A percentile compares a stretch with the other conserved stretches of the same genome.
phyloP scores from a whole-genome alignment of 2,888 invertebrate species.

The Ceraclea dissimilis region DNA sequence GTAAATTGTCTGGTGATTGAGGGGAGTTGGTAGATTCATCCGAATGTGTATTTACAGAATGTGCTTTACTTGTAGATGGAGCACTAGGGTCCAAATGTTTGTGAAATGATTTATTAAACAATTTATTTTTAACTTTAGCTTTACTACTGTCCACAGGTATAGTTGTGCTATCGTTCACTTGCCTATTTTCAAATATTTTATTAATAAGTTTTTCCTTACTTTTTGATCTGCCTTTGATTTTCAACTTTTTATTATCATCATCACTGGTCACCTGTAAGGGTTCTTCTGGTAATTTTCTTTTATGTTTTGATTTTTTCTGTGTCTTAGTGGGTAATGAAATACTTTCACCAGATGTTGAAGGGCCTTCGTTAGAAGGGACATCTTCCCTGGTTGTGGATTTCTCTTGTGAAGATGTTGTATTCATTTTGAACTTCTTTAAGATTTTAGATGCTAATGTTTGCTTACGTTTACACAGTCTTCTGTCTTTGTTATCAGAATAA shows the following conservation, averaged over 20 bases:
- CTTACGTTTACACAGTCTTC: not conserved
- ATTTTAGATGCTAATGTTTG: slow-evolving; percentile 15
- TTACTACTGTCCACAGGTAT: slow-evolving; percentile 10
- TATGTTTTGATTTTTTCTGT: slow-evolving; percentile 15
- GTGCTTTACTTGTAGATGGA: slow-evolving; percentile 9
- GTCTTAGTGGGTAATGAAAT: slow-evolving; percentile 6
- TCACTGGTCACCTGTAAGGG: too few relatives aligned
- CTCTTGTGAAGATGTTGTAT: not conserved
- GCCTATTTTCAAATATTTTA: slow-evolving; percentile 13
- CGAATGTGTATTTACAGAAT: not conserved
- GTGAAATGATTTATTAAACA: slow-evolving; percentile 1
- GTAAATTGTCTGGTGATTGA: slow-evolving; percentile 5
- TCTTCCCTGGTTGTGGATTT: not conserved
- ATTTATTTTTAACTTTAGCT: slow-evolving; percentile 17
- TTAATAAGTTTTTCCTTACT: slow-evolving; percentile 13
- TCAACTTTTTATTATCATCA: slow-evolving; percentile 12
- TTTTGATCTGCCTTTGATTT: slow-evolving; percentile 18
- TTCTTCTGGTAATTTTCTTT: not conserved
- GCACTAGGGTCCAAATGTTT: not conserved
- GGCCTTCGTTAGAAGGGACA: not conserved
- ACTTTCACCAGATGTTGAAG: not conserved
- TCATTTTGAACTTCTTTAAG: slow-evolving; percentile 14
- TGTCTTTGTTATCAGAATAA: not conserved
- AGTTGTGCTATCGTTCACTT: slow-evolving; percentile 4
- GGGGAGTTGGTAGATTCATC: not conserved